Conservation (phyloP, 2,797 vertebrate species). For the Limnodromus scolopaceus region DNA sequence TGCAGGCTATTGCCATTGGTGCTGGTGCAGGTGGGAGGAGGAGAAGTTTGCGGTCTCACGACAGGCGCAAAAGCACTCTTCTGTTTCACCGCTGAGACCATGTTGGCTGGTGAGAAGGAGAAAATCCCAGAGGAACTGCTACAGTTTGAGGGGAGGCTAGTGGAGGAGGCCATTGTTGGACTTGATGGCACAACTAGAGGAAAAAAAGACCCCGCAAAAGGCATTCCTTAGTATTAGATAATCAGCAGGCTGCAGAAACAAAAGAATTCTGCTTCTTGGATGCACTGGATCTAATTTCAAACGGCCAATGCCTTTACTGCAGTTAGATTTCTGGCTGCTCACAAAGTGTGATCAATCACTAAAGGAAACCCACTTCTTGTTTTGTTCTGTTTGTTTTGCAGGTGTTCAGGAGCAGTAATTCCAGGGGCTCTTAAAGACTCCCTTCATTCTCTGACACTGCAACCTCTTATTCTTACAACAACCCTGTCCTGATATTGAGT, state of each 20-base stretch:
- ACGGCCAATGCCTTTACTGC: background rate
- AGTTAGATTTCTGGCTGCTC: background rate
- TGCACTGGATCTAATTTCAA: background rate
- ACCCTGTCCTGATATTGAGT: background rate
- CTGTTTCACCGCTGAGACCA: slow-evolving; percentile 99
- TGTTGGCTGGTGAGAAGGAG: slow-evolving; percentile 99
- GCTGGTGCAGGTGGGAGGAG: slow-evolving; percentile 96
- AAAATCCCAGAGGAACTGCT: slow-evolving; percentile 97
- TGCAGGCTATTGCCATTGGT: slow-evolving; percentile 96
- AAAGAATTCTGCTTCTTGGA: background rate
- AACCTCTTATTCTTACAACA: background rate
- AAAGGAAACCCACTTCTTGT: background rate
- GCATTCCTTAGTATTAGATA: slow-evolving; percentile 3
- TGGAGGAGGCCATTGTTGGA: slow-evolving; percentile 97
- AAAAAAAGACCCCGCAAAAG: background rate
- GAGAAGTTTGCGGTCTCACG: slow-evolving; percentile 94
- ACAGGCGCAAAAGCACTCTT: slow-evolving; percentile 98
- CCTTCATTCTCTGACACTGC: background rate
- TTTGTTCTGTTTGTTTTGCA: background rate
- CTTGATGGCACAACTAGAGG: slow-evolving; percentile 94
- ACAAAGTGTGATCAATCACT: background rate
- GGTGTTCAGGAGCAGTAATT: background rate
- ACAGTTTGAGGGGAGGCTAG: slow-evolving; percentile 97
- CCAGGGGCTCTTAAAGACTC: background rate
- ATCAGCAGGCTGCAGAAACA: background rate